Conservation (phyloP, 1,140 invertebrate genomes). For the Heterodera carotae region DNA sequence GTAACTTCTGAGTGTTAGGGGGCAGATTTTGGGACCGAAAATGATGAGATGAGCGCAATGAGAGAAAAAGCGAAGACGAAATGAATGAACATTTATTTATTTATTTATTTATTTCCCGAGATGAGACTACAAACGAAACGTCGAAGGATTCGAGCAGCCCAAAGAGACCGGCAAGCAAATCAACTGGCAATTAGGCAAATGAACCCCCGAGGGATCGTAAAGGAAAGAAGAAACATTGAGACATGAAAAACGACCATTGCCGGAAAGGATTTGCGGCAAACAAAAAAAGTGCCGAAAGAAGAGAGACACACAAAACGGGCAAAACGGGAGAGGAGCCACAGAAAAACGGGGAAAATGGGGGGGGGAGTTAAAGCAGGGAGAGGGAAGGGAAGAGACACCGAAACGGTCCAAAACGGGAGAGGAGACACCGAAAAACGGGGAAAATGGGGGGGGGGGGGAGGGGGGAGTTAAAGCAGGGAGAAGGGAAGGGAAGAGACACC, state of each 20-base stretch:
- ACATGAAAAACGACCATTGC: background rate
- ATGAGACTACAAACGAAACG: no score
- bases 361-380: no score
- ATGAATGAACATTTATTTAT: no score
- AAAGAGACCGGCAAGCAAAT: background rate
- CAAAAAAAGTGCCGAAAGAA: slow-evolving; percentile 13
- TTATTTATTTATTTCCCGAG: slow-evolving; percentile 9
- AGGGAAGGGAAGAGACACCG: no score
- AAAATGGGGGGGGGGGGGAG: no score
- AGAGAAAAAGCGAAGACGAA: no score
- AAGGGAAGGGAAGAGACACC: no score
- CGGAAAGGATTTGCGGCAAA: background rate
- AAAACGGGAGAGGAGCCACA: background rate
- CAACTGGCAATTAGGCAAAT: slow-evolving; percentile 17
- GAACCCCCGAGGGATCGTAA: slow-evolving; percentile 11
- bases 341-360: background rate
- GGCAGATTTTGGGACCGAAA: background rate
- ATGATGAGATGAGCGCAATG: background rate
- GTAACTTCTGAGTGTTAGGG: background rate
- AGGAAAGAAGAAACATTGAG: background rate
- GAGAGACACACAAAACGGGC: no score
- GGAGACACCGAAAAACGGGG: no score
- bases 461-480: no score
- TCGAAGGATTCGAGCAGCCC: background rate
- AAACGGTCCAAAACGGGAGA: no score